A percentile compares a stretch with the other conserved stretches of the same genome.
phyloP scores from a whole-genome alignment of 2,888 invertebrate genomes.

The Galerucella calmariensis region DNA sequence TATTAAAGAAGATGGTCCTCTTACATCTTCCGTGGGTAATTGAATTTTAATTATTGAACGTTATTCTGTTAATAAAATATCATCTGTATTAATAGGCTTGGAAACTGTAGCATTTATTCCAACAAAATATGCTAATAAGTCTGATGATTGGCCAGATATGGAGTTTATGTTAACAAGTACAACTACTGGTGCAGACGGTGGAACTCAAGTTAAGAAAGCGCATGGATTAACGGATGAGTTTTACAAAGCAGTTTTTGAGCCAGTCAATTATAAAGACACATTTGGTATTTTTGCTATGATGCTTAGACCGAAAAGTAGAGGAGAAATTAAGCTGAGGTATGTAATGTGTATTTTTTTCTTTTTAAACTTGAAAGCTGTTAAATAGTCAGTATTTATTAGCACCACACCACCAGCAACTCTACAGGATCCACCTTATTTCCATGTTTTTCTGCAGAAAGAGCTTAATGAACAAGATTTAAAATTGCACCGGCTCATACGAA shows the following conservation, averaged over 20 bases:
- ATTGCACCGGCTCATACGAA: too few relatives aligned
- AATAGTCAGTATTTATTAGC: too few relatives aligned
- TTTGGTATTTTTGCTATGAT: constrained; percentile 90
- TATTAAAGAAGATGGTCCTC: constrained; percentile 85
- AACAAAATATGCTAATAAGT: constrained; percentile 87
- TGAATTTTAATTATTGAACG: background rate
- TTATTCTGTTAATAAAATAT: background rate
- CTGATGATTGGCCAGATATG: constrained; percentile 92
- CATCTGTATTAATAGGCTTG: constrained; percentile 60
- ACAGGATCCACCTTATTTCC: too few relatives aligned
- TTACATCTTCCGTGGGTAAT: constrained; percentile 81
- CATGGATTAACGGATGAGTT: constrained; percentile 86
- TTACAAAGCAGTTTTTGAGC: constrained; percentile 79
- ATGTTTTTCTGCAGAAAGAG: too few relatives aligned
- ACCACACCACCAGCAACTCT: too few relatives aligned
- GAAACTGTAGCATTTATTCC: constrained; percentile 90
- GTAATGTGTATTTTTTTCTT: too few relatives aligned
- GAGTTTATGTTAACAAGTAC: constrained; percentile 90
- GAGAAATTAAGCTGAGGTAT: constrained; percentile 73
- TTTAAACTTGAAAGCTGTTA: too few relatives aligned
- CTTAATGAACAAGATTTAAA: too few relatives aligned
- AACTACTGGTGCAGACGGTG: constrained; percentile 86
- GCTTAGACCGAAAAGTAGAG: constrained; percentile 87
- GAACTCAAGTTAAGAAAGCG: constrained; percentile 76
- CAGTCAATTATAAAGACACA: constrained; percentile 79